These are phyloP conservation scores for Eptatretus burgeri DNA, from an alignment of 2,113 vertebrate species.

Conservation along the genomic window DNA sequence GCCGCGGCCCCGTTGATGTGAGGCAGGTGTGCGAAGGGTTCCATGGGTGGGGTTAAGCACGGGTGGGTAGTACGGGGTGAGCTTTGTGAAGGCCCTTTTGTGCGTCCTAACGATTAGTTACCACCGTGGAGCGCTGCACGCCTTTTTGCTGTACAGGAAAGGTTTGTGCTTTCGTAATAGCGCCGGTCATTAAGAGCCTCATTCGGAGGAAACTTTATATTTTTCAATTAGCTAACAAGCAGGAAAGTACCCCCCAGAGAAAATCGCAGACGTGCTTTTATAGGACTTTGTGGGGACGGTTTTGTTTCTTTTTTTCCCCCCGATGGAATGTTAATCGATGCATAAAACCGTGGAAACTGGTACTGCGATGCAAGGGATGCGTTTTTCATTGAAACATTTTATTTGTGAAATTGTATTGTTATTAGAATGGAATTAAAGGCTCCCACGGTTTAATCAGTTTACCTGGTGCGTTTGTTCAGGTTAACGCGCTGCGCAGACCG, in stretches of 20 bases:
- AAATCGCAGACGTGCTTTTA: no score
- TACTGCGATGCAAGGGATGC: no score
- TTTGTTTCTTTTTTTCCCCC: no score
- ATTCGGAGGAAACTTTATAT: slow-evolving; percentile 5
- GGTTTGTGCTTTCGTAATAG: neutral
- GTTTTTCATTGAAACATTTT: no score
- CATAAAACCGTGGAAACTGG: no score
- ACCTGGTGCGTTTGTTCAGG: no score
- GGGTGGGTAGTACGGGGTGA: neutral
- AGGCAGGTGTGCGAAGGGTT: neutral
- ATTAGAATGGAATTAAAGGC: no score
- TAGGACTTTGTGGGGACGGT: no score
- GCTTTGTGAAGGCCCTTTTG: neutral
- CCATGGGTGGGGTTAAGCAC: neutral
- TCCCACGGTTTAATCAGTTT: no score
- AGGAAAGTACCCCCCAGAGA: neutral
- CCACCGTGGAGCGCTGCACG: neutral
- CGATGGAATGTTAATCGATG: no score
- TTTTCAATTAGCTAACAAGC: neutral
- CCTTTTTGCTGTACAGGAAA: neutral
- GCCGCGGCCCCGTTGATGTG: neutral
- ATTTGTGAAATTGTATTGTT: no score
- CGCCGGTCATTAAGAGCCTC: neutral
- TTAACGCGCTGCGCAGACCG: no score
- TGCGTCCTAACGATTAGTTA: neutral